These are phyloP conservation scores for Cynopterus brachyotis DNA, from an alignment of 2,113 vertebrate genomes.

Conservation along the genomic window DNA sequence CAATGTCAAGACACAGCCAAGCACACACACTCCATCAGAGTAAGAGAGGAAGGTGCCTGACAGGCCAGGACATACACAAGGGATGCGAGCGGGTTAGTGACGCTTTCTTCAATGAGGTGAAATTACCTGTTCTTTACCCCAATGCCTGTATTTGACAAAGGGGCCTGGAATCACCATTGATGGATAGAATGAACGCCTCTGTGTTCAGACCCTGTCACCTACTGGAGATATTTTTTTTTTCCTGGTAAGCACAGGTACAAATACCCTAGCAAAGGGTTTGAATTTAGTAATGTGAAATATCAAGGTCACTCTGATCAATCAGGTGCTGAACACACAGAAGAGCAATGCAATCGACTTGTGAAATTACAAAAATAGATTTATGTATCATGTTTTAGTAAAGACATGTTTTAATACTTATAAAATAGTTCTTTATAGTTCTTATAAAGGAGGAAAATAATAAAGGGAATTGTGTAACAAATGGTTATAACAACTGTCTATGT, in stretches of 20 bases:
- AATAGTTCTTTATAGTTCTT: background rate
- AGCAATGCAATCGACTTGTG: background rate
- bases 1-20: conserved; percentile 37
- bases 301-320: background rate
- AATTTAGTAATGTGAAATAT: background rate
- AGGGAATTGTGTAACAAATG: background rate
- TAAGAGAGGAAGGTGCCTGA: background rate
- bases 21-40: background rate
- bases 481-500: background rate
- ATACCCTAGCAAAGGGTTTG: background rate
- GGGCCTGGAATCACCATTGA: background rate
- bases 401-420: background rate
- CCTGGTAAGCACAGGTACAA: background rate
- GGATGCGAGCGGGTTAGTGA: background rate
- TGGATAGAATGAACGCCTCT: background rate
- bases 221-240: background rate
- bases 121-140: background rate
- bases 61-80: background rate
- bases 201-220: background rate
- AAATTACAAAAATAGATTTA: background rate
- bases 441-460: background rate
- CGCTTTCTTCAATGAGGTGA: background rate
- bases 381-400: background rate
- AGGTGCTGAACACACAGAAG: background rate
- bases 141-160: background rate